These are phyloP conservation scores for Drosophila saltans DNA, from an alignment of 1,140 invertebrate species.

Conservation along the genomic window DNA sequence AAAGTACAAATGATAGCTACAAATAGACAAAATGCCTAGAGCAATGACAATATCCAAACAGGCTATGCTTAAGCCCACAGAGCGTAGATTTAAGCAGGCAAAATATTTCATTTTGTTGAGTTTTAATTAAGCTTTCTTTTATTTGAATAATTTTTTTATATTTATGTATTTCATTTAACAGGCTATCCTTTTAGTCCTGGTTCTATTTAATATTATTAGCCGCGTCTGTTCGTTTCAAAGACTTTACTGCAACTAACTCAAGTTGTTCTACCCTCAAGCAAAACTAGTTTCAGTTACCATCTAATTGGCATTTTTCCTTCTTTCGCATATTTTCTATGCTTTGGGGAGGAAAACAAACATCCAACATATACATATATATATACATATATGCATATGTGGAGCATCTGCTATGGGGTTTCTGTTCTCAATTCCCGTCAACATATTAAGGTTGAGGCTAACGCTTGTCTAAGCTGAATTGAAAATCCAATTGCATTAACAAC, in stretches of 20 bases:
- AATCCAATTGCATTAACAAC: slow-evolving; percentile 23
- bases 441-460: slow-evolving; percentile 66
- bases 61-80: slow-evolving; percentile 70
- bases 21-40: slow-evolving; percentile 50
- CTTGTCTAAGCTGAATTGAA: slow-evolving; percentile 45
- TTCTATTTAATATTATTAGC: slow-evolving; percentile 9
- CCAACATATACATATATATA: slow-evolving; percentile 9
- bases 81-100: slow-evolving; percentile 67
- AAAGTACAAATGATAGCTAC: slow-evolving; percentile 69
- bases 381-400: slow-evolving; percentile 18
- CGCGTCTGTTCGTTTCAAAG: slow-evolving; percentile 54
- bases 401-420: slow-evolving; percentile 33
- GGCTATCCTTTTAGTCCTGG: slow-evolving; percentile 28
- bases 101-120: slow-evolving; percentile 70
- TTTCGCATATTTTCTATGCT: slow-evolving; percentile 38
- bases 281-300: slow-evolving; percentile 62
- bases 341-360: slow-evolving; percentile 36
- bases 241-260: slow-evolving; percentile 58
- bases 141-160: neutral
- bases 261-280: slow-evolving; percentile 20
- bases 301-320: slow-evolving; percentile 47
- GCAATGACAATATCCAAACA: slow-evolving; percentile 62
- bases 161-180: neutral
- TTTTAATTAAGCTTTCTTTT: neutral
- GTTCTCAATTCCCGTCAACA: slow-evolving; percentile 38